A percentile compares a stretch with the other conserved stretches of the same genome.
These are phyloP conservation scores for Agriopis leucophaearia DNA, from an alignment of 2,888 invertebrate genomes.

Conservation along the genomic window DNA sequence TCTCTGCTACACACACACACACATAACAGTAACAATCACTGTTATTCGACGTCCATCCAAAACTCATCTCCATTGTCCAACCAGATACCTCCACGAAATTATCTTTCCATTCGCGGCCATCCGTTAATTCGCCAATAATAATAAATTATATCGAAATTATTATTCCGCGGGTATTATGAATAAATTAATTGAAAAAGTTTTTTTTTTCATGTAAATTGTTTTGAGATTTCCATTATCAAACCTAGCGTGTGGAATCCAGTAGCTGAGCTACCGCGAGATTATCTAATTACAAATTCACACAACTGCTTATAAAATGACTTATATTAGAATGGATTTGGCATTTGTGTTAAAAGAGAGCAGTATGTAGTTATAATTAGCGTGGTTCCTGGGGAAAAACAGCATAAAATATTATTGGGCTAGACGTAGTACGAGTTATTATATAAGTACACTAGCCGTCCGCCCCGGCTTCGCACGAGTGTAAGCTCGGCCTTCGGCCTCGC, in stretches of 20 bases:
- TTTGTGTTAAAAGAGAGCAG: too few relatives aligned
- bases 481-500: too few relatives aligned
- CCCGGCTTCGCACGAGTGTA: too few relatives aligned
- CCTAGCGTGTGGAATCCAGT: not conserved
- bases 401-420: too few relatives aligned
- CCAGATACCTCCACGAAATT: constrained; percentile 2
- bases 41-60: not conserved
- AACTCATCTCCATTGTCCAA: constrained; percentile 13
- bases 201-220: constrained; percentile 18
- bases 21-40: constrained; percentile 4
- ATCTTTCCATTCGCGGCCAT: constrained; percentile 16
- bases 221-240: constrained; percentile 18
- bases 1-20: not conserved
- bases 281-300: too few relatives aligned
- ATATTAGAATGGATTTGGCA: too few relatives aligned
- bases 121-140: constrained; percentile 25
- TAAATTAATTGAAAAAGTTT: constrained; percentile 25
- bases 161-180: constrained; percentile 19
- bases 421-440: too few relatives aligned
- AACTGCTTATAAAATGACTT: too few relatives aligned
- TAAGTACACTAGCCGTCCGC: too few relatives aligned
- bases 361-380: too few relatives aligned
- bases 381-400: too few relatives aligned
- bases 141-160: constrained; percentile 26
- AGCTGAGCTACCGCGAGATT: not conserved